A percentile compares a stretch with the other conserved stretches of the same genome.
Conservation (phyloP, 1,140 invertebrate genomes). For the Thaumatotibia leucotreta region DNA sequence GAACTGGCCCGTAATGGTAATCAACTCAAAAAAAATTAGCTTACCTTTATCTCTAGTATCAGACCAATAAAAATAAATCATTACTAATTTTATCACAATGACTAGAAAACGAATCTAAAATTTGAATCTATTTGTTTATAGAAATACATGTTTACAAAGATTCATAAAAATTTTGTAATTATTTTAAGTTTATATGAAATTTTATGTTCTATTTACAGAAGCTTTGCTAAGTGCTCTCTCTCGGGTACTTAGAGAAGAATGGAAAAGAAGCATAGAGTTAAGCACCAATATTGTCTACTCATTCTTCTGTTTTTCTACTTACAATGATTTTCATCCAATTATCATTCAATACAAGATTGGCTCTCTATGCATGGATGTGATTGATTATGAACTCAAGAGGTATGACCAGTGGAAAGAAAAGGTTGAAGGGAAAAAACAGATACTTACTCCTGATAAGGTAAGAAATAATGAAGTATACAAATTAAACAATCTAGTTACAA, state of each 20-base stretch:
- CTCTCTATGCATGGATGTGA: slow-evolving; percentile 96
- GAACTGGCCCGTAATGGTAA: slow-evolving; percentile 94
- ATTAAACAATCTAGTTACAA: too few species aligned
- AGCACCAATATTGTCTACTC: slow-evolving; percentile 98
- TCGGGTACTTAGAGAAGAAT: slow-evolving; percentile 96
- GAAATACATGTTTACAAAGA: too few species aligned
- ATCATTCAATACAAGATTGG: slow-evolving; percentile 89
- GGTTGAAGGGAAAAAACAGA: slow-evolving; percentile 81
- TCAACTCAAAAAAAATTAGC: too few species aligned
- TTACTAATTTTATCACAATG: too few species aligned
- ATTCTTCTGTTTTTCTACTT: slow-evolving; percentile 99
- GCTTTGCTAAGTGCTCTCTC: slow-evolving; percentile 96
- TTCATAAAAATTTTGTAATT: too few species aligned
- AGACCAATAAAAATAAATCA: too few species aligned
- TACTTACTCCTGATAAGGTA: slow-evolving; percentile 67
- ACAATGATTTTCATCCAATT: slow-evolving; percentile 95
- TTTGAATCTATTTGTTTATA: too few species aligned
- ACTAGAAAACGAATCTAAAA: too few species aligned
- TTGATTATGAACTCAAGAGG: slow-evolving; percentile 94
- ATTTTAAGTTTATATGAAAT: background rate
- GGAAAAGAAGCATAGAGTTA: slow-evolving; percentile 96
- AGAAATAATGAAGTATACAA: too few species aligned
- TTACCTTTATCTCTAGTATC: too few species aligned
- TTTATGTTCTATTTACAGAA: slow-evolving; percentile 80
- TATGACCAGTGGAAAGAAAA: slow-evolving; percentile 97